phyloP scores from a whole-genome alignment of 2,888 invertebrate genomes.

The Meloe dianella region DNA sequence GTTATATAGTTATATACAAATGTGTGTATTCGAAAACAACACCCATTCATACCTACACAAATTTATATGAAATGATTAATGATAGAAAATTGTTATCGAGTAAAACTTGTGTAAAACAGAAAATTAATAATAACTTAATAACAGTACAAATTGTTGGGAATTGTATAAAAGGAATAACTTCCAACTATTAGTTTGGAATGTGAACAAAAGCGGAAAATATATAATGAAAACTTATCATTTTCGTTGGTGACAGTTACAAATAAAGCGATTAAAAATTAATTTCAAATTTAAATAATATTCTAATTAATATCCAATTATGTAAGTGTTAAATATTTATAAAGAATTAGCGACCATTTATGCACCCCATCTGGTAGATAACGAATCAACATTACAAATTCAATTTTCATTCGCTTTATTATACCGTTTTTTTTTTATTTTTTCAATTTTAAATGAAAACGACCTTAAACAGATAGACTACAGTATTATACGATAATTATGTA shows the following conservation, averaged over 20 bases:
- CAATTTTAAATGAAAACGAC: neutral
- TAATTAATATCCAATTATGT: no score
- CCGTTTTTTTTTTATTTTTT: neutral
- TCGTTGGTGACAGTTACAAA: neutral
- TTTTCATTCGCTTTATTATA: neutral
- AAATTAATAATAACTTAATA: neutral
- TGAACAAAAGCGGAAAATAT: neutral
- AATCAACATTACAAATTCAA: neutral
- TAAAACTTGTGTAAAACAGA: neutral
- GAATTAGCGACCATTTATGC: neutral
- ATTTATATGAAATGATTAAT: slow-evolving; percentile 4
- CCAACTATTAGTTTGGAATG: neutral
- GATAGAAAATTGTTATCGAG: slow-evolving; percentile 1
- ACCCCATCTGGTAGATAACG: neutral
- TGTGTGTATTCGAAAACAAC: neutral
- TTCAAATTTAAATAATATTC: neutral
- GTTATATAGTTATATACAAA: neutral
- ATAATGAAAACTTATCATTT: neutral
- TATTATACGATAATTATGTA: neutral
- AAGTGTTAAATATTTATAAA: neutral
- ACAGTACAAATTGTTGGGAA: neutral
- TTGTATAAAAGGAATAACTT: neutral
- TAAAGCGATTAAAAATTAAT: neutral
- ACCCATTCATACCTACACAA: neutral
- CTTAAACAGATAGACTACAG: neutral